Conservation (phyloP, 2,888 invertebrate species). For the Parascotia fuliginaria region DNA sequence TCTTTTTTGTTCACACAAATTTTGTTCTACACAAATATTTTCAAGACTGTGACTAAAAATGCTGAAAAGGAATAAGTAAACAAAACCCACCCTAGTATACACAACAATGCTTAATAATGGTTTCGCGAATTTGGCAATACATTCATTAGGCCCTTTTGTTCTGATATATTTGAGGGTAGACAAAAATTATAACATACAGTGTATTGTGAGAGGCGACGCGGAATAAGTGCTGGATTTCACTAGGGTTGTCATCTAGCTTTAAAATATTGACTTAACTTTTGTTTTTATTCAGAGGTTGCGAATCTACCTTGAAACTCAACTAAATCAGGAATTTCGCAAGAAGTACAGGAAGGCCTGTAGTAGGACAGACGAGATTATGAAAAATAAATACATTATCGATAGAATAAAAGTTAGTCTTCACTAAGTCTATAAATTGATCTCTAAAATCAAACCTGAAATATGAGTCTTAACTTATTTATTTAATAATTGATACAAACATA, state of each 20-base stretch:
- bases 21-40: background rate
- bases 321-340: too few relatives aligned
- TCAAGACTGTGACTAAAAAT: background rate
- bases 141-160: slow-evolving; percentile 84
- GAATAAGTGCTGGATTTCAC: slow-evolving; percentile 70
- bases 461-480: too few relatives aligned
- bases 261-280: too few relatives aligned
- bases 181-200: slow-evolving; percentile 85
- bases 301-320: too few relatives aligned
- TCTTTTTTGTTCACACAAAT: background rate
- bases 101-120: slow-evolving; percentile 83
- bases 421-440: too few relatives aligned
- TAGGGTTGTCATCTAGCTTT: slow-evolving; percentile 57
- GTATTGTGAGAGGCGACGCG: slow-evolving; percentile 73
- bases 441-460: too few relatives aligned
- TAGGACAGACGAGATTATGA: too few relatives aligned
- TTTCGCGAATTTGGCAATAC: slow-evolving; percentile 80
- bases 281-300: too few relatives aligned
- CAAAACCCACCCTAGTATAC: slow-evolving; percentile 32
- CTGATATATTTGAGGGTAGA: slow-evolving; percentile 79
- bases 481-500: too few relatives aligned
- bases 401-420: too few relatives aligned
- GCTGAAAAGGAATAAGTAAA: slow-evolving; percentile 23
- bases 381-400: too few relatives aligned
- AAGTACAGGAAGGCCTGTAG: too few relatives aligned